phyloP scores from a whole-genome alignment of 2,113 vertebrate genomes.

The Paradoxurus hermaphroditus region DNA sequence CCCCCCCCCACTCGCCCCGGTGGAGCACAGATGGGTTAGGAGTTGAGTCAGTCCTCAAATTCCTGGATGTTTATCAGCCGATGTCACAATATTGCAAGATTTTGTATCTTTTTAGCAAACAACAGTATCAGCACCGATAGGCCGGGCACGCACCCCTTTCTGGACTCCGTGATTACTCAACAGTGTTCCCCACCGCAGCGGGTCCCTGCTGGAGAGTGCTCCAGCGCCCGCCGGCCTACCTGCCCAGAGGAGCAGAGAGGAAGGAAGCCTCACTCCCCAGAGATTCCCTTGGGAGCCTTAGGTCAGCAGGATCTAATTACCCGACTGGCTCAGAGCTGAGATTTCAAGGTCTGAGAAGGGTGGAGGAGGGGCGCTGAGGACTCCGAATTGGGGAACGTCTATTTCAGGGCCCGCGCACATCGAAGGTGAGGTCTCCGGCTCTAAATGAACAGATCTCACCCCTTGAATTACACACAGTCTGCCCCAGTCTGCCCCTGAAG shows the following conservation, averaged over 20 bases:
- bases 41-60: conserved; percentile 54
- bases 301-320: background rate
- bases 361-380: background rate
- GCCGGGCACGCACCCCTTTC: background rate
- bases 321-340: background rate
- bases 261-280: background rate
- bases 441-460: background rate
- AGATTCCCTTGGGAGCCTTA: background rate
- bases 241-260: background rate
- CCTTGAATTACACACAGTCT: background rate
- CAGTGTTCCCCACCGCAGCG: accelerated
- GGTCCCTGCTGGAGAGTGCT: background rate
- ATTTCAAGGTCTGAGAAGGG: background rate
- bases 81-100: conserved; percentile 19
- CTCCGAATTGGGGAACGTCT: background rate
- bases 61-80: conserved; percentile 55
- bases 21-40: background rate
- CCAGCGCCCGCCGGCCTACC: background rate
- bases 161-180: background rate
- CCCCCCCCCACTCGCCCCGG: background rate
- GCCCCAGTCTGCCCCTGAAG: conserved; percentile 13
- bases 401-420: background rate
- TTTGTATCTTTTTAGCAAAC: conserved; percentile 39
- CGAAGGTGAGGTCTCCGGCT: background rate
- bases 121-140: background rate